Evolutionary conservation across 2,888 invertebrate species (phyloP), one percentile per base, ranked within the genome.

Genomic region (Platycheirus albimanus): DNA sequence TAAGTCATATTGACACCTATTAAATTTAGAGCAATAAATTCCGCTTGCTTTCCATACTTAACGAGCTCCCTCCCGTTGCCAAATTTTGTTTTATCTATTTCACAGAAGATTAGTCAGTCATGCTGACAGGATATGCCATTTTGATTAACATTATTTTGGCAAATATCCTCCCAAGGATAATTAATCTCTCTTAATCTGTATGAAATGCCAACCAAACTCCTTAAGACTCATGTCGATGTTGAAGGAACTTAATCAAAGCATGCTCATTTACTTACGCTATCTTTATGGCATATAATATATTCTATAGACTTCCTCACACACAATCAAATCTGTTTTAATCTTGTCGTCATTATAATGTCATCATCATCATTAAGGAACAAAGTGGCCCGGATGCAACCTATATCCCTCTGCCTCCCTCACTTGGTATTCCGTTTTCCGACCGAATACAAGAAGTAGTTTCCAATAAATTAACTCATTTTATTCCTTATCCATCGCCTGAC

Each of bases 341-440:
- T 56, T 24, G 8, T 56, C 38, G 13, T 56, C 3, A 56, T 56
- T 56, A 38, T 38, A 10, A 24, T 56, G 13, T 49, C 13, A 49
- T 49, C 49, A 28, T 49, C 24, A n/a, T n/a, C n/a, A n/a, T n/a
- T n/a, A n/a, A 13, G 11, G n/a, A 56, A 56, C 20, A 24, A 24
- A 24, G 38, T 56, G 38, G 20, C 38, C 19, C 1, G 0, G 2
- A 38, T 38, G 30, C 20, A 28, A 49, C 3, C n/a, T 49, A 19
- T 49, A 24, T 28, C 49, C 11, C 3, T 10, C 19, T n/a, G n/a
- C n/a, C n/a, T n/a, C n/a, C n/a, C n/a, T n/a, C n/a, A n/a, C n/a
- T n/a, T n/a, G n/a, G n/a, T n/a, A n/a, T n/a, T n/a, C n/a, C n/a
- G n/a, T n/a, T n/a, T n/a, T n/a, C n/a, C n/a, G n/a, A n/a, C n/a